Conservation (phyloP, 2,797 vertebrate species). For the Catharus ustulatus region DNA sequence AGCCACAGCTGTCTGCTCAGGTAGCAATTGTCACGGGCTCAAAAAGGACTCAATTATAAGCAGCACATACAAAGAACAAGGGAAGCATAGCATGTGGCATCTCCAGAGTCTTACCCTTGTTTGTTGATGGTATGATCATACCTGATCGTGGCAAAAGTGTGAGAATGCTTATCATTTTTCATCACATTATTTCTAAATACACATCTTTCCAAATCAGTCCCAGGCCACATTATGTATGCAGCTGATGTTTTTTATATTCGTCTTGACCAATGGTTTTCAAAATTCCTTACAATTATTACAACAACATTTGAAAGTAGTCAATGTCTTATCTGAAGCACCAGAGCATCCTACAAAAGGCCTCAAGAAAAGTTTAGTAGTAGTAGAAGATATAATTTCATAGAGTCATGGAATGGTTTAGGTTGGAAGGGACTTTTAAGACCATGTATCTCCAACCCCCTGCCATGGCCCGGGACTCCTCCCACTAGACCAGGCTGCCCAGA, state of each 20-base stretch:
- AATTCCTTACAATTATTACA: neutral
- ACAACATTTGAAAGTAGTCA: neutral
- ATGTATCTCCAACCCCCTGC: neutral
- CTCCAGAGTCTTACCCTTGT: neutral
- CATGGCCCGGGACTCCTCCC: neutral
- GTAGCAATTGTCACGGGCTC: neutral
- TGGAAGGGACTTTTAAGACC: neutral
- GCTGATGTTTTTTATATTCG: neutral
- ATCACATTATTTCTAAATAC: neutral
- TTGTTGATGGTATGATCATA: neutral
- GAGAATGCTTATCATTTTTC: neutral
- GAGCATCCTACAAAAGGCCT: neutral
- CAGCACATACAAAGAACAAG: neutral
- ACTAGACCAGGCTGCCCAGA: neutral
- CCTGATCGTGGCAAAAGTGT: neutral
- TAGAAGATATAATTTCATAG: neutral
- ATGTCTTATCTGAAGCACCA: neutral
- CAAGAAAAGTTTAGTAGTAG: neutral
- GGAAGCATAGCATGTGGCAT: neutral
- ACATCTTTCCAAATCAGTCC: neutral
- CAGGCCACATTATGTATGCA: neutral
- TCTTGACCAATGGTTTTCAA: neutral
- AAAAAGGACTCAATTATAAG: neutral
- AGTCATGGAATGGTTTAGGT: neutral
- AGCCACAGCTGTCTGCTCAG: neutral